phyloP scores from a whole-genome alignment of 1,140 invertebrate species.

The Metaphire vulgaris region DNA sequence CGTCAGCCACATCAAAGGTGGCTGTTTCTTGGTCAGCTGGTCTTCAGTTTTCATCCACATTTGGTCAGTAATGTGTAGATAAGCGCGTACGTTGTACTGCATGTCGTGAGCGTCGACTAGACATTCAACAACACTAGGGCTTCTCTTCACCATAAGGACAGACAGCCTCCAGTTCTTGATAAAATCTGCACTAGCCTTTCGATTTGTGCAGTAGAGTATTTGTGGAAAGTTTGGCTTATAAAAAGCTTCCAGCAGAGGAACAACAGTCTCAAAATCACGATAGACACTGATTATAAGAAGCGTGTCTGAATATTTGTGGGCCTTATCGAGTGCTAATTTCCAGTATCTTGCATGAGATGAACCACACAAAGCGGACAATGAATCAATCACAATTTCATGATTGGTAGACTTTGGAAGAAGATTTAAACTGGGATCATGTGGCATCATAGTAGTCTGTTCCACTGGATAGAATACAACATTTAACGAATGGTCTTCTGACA shows the following conservation, averaged over 20 bases:
- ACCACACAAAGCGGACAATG: slow-evolving; percentile 5
- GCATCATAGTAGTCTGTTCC: slow-evolving; percentile 21
- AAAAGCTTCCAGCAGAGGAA: slow-evolving; percentile 22
- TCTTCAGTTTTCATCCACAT: background rate
- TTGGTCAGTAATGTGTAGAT: background rate
- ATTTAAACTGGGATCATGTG: background rate
- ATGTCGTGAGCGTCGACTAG: background rate
- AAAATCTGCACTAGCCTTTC: background rate
- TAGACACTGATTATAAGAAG: slow-evolving; percentile 21
- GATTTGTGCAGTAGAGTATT: slow-evolving; percentile 27
- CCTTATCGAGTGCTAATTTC: background rate
- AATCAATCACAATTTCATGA: background rate
- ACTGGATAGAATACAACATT: slow-evolving; percentile 21
- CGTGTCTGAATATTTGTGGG: slow-evolving; percentile 8
- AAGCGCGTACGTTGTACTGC: background rate
- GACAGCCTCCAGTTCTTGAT: slow-evolving; percentile 25
- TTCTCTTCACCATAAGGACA: slow-evolving; percentile 6
- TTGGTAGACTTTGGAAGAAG: slow-evolving; percentile 2
- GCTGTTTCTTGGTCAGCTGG: background rate
- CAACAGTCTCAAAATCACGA: background rate
- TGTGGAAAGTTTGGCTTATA: slow-evolving; percentile 18
- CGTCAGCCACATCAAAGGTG: background rate
- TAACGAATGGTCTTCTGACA: background rate
- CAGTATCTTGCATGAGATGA: background rate
- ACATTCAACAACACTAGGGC: background rate